These are phyloP conservation scores for Thunnus albacares DNA, from an alignment of 2,797 vertebrate genomes.

Conservation along the genomic window DNA sequence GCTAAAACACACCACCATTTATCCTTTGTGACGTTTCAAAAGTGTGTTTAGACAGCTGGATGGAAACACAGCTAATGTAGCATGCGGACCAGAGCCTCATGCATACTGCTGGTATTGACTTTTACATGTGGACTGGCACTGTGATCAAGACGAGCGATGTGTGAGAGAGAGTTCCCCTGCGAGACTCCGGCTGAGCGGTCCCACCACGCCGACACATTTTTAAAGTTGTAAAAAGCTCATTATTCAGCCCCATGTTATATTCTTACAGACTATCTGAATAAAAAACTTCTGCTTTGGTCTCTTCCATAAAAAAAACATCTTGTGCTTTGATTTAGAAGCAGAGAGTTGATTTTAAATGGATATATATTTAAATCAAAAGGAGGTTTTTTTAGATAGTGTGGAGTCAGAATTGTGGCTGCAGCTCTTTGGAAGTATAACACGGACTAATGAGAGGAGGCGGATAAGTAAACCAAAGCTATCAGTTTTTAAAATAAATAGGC, in stretches of 20 bases:
- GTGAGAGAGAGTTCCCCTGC: background rate
- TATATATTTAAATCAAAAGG: constrained; percentile 30
- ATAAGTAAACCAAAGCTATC: too few relatives aligned
- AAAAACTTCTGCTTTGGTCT: background rate
- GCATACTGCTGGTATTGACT: constrained; percentile 22
- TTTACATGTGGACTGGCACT: constrained; percentile 35
- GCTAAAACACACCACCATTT: constrained; percentile 23
- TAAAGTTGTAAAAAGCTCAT: constrained; percentile 33
- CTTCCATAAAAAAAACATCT: constrained; percentile 8
- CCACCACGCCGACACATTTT: constrained; percentile 19
- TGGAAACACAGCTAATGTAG: constrained; percentile 39
- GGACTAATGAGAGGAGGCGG: background rate
- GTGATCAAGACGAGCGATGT: constrained; percentile 27
- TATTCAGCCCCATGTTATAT: constrained; percentile 17
- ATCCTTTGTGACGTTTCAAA: constrained; percentile 32
- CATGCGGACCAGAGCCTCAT: constrained; percentile 24
- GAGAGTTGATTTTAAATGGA: constrained; percentile 13
- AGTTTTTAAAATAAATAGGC: background rate
- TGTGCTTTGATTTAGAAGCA: constrained; percentile 9
- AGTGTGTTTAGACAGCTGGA: constrained; percentile 23
- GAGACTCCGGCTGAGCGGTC: constrained; percentile 8
- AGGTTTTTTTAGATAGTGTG: background rate
- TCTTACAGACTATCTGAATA: constrained; percentile 24
- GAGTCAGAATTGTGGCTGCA: background rate
- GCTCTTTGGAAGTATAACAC: background rate